Evolutionary conservation across 2,797 vertebrate genomes (phyloP), one percentile per base, ranked within the genome.

Genomic region (Tolypeutes matacus): DNA sequence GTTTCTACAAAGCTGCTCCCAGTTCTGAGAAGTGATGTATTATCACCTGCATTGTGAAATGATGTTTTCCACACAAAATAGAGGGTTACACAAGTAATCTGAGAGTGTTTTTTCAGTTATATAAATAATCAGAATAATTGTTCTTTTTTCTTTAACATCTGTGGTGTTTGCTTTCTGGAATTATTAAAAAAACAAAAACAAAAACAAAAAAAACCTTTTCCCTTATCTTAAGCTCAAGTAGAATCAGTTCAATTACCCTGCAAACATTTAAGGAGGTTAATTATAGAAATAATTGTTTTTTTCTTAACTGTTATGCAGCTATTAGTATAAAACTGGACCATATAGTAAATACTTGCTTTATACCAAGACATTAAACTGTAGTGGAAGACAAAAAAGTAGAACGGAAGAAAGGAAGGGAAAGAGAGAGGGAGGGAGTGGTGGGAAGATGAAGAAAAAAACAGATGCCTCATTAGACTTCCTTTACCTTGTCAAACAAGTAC

Each of bases 361-460:
- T 7, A 39, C 21, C 5, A 36, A 69, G 42, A 18, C 25, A 0
- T 6, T 21, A 17, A 23, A 29, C 27, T 12, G 9, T 7, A 31
- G 2, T 1, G 36, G 73, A 25, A 46, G 15, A 29, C 13, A 31
- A 46, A 46, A n/a, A 31, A 29, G 46, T 18, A 49, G 29, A 17
- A 17, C 14, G 39, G 39, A 46, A 73, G 25, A 12, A 42, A 72
- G 25, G 36, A 27, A 42, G 14, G 70, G 17, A 70, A 21, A n/a
- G 17, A 36, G 0, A 20, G 7, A 20, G 1, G 4, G 31, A 1
- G 0, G 0, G 0, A 17, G 36, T 1, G 3, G 7, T 9, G 27
- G 21, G 7, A 25, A 7, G 23, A 20, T 1, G 9, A 29, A 49
- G 39, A 60, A 29, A 39, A 29, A 65, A 42, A 10, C 7, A 64